These are phyloP conservation scores for Drepanosiphum platanoidis DNA, from an alignment of 2,888 invertebrate genomes.

Conservation along the genomic window DNA sequence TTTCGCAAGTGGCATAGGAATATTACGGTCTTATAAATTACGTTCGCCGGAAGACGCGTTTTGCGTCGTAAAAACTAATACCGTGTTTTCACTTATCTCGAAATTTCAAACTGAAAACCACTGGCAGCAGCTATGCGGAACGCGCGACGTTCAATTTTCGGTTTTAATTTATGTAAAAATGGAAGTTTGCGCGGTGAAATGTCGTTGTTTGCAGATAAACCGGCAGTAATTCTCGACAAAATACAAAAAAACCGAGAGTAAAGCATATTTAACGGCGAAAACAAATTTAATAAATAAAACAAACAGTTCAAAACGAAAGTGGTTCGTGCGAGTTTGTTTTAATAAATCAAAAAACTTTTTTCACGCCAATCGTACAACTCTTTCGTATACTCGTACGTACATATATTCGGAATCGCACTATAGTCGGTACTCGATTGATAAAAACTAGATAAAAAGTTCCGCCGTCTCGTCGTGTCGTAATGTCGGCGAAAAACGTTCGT, in stretches of 20 bases:
- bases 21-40: too few species aligned
- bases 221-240: not conserved
- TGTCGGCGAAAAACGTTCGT: not conserved
- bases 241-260: not conserved
- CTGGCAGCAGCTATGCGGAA: not conserved
- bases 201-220: not conserved
- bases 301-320: not conserved
- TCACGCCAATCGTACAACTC: not conserved
- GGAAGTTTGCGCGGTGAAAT: not conserved
- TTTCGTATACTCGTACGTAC: not conserved
- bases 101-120: constrained; percentile 7
- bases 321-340: constrained; percentile 5
- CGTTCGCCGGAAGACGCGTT: too few species aligned
- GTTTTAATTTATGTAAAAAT: constrained; percentile 13
- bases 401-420: not conserved
- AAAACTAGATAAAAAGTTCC: constrained; percentile 35
- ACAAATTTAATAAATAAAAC: constrained; percentile 7
- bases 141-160: not conserved
- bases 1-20: too few species aligned
- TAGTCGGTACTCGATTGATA: not conserved
- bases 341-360: constrained; percentile 23
- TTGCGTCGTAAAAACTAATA: too few species aligned
- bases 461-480: not conserved
- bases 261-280: not conserved
- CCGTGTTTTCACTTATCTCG: too few species aligned